Conservation (phyloP, 1,140 invertebrate genomes). For the Mycetomoellerius zeteki region DNA sequence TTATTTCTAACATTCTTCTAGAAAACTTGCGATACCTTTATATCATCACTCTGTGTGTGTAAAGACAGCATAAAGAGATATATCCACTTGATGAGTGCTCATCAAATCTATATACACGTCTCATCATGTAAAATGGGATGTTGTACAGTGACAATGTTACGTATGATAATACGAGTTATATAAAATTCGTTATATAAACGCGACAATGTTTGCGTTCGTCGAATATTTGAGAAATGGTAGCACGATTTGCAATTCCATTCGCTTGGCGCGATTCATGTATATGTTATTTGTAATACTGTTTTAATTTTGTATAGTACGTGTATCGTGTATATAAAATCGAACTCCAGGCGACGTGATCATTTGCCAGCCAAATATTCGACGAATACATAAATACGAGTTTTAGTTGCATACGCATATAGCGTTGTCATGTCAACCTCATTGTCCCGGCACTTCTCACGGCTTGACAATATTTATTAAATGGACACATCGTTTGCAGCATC, state of each 20-base stretch:
- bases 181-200: constrained; percentile 43
- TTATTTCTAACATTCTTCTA: not conserved
- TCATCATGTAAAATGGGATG: constrained; percentile 19
- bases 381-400: not conserved
- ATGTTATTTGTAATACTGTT: not conserved
- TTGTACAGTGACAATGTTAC: not conserved
- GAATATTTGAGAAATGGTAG: constrained; percentile 24
- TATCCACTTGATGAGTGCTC: not conserved
- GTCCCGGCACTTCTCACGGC: not conserved
- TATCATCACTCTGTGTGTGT: not conserved
- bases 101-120: not conserved
- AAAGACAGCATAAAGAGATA: not conserved
- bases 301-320: constrained; percentile 1
- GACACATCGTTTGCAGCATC: not conserved
- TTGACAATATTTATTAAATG: not conserved
- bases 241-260: not conserved
- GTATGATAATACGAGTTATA: constrained; percentile 8
- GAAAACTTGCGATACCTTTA: not conserved
- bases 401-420: not conserved
- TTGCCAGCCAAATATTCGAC: constrained; percentile 38
- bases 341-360: not conserved
- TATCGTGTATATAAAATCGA: not conserved
- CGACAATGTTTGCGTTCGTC: not conserved
- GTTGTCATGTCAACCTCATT: not conserved
- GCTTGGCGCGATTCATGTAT: not conserved